These are phyloP conservation scores for Prionailurus bengalensis DNA, from an alignment of 2,113 vertebrate genomes.

Conservation along the genomic window DNA sequence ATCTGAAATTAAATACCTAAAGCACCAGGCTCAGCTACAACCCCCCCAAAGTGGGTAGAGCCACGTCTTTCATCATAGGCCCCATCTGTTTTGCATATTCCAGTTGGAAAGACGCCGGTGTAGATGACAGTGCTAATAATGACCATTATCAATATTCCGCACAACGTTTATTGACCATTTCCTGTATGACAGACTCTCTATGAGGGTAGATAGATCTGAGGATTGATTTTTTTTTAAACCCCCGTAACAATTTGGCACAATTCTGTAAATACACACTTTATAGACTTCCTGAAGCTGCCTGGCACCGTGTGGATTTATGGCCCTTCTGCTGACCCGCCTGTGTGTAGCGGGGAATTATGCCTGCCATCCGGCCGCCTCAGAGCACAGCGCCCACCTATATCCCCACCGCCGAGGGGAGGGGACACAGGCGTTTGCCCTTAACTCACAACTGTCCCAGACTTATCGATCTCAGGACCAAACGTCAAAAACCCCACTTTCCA, in stretches of 20 bases:
- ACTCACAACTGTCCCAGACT: not conserved
- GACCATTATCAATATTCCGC: not conserved
- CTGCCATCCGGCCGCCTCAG: rapidly evolving
- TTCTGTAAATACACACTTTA: conserved; percentile 61
- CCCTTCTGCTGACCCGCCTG: rapidly evolving
- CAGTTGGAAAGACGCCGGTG: rapidly evolving
- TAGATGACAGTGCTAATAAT: rapidly evolving
- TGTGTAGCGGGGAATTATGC: not conserved
- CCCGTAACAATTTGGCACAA: conserved; percentile 27
- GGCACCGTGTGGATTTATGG: not conserved
- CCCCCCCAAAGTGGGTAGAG: rapidly evolving
- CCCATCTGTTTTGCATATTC: not conserved
- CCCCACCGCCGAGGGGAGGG: rapidly evolving
- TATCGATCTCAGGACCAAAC: conserved; percentile 39
- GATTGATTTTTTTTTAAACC: conserved; percentile 36
- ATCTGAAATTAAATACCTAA: not conserved
- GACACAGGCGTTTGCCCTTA: not conserved
- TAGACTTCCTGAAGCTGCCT: conserved; percentile 59
- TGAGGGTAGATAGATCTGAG: not conserved
- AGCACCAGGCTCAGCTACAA: rapidly evolving
- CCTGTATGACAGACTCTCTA: not conserved
- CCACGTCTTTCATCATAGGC: rapidly evolving
- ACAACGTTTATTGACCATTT: not conserved
- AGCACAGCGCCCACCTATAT: rapidly evolving
- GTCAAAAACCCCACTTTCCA: conserved; percentile 58